Percentiles rank a stretch among this genome's conserved stretches.
phyloP scores from a whole-genome alignment of 2,113 vertebrate species.

The Catharus minimus region DNA sequence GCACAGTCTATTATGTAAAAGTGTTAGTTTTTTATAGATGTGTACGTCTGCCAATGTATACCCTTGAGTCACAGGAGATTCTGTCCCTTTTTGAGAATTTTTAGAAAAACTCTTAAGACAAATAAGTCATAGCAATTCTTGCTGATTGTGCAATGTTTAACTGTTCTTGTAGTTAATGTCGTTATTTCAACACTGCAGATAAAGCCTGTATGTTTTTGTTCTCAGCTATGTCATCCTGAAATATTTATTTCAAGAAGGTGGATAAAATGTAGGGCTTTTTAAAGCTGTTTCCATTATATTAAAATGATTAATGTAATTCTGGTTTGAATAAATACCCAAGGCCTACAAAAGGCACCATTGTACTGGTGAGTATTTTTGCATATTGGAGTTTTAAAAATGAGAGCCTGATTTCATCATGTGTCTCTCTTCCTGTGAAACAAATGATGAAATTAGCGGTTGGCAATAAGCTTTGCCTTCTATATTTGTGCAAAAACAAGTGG shows the following conservation, averaged over 20 bases:
- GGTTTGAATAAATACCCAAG: neutral
- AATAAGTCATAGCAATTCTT: neutral
- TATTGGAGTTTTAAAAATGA: neutral
- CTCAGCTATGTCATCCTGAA: neutral
- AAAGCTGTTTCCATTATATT: neutral
- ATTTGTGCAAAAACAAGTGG: neutral
- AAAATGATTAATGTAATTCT: neutral
- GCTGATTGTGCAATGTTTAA: neutral
- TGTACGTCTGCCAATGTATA: neutral
- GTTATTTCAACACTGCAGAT: neutral
- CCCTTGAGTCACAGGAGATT: neutral
- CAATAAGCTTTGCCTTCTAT: neutral
- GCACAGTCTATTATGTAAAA: neutral
- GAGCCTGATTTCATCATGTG: neutral
- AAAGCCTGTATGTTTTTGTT: fast-evolving
- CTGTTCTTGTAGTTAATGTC: neutral
- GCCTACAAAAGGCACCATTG: neutral
- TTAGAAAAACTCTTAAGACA: neutral
- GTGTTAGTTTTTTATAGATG: neutral
- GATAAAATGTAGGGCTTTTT: neutral
- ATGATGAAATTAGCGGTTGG: neutral
- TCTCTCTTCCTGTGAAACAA: neutral
- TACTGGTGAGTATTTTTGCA: neutral
- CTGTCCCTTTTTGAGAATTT: neutral
- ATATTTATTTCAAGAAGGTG: neutral